Percentiles rank a stretch among this genome's conserved stretches.
Evolutionary conservation across 1,140 invertebrate genomes (phyloP).

Genomic region (Cryptotermes secundus): DNA sequence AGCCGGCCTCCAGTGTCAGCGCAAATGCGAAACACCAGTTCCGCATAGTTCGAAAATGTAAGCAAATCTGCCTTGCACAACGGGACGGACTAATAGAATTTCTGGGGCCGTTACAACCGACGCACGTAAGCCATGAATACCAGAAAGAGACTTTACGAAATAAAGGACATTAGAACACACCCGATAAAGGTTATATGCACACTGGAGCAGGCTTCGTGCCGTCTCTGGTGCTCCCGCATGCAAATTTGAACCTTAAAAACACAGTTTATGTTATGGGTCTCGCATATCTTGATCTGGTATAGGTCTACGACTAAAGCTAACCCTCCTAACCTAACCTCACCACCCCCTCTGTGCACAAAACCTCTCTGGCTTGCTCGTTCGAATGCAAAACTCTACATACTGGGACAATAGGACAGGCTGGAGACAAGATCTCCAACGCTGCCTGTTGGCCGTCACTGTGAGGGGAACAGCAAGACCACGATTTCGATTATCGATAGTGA

Average conservation of each 20-base stretch:
- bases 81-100: too few species aligned
- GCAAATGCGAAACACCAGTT: too few species aligned
- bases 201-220: too few species aligned
- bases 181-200: background rate
- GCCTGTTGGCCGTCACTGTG: background rate
- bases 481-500: constrained; percentile 16
- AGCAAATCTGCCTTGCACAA: too few species aligned
- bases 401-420: background rate
- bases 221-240: background rate
- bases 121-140: too few species aligned
- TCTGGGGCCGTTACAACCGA: too few species aligned
- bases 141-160: too few species aligned
- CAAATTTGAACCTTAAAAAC: constrained; percentile 13
- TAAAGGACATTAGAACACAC: background rate
- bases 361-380: background rate
- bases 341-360: too few species aligned
- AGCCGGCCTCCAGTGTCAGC: too few species aligned
- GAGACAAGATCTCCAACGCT: background rate
- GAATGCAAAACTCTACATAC: too few species aligned
- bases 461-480: background rate
- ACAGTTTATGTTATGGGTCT: background rate
- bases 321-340: background rate
- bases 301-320: background rate
- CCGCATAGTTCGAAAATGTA: too few species aligned
- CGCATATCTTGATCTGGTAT: background rate